phyloP scores from a whole-genome alignment of 2,113 vertebrate genomes.

The Athene cunicularia region DNA sequence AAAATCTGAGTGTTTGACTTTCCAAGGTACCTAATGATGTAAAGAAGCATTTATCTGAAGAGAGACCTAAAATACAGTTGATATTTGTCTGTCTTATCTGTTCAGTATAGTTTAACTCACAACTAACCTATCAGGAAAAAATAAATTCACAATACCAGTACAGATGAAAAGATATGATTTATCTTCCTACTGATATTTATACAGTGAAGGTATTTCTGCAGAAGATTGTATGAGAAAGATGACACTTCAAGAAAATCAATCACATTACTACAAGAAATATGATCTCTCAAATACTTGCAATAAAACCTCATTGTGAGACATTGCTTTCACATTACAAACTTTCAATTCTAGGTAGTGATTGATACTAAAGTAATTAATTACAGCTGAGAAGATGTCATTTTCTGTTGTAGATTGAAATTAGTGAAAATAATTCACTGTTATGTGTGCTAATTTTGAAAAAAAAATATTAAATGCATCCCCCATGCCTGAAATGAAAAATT shows the following conservation, averaged over 20 bases:
- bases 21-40: background rate
- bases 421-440: background rate
- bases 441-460: background rate
- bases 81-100: background rate
- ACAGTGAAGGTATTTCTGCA: background rate
- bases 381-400: background rate
- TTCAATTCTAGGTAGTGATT: background rate
- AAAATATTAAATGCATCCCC: background rate
- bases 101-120: background rate
- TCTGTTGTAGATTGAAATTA: background rate
- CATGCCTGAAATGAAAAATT: background rate
- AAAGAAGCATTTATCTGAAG: background rate
- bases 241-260: conserved; percentile 14
- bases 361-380: background rate
- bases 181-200: background rate
- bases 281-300: background rate
- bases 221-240: background rate
- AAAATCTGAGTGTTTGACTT: background rate
- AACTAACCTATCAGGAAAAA: background rate
- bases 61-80: background rate
- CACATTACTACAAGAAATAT: background rate
- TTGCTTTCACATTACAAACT: background rate
- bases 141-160: background rate
- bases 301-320: background rate
- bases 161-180: background rate